phyloP scores from a whole-genome alignment of 2,113 vertebrate species.

The Forbesichthys agassizii region DNA sequence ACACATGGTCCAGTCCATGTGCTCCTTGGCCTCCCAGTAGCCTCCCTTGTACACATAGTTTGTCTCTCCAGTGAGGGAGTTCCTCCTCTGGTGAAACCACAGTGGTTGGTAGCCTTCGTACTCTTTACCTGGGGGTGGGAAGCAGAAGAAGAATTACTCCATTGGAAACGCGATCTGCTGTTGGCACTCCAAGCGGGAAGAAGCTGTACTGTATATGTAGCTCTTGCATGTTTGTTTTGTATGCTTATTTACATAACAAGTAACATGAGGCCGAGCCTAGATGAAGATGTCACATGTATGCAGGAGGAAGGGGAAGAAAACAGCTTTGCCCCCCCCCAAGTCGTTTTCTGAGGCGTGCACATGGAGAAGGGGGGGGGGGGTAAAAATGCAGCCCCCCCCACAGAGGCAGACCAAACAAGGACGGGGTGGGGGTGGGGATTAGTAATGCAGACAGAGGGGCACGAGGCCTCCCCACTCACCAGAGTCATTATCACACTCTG shows the following conservation, averaged over 20 bases:
- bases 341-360: constrained; percentile 40
- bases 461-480: constrained; percentile 73
- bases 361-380: constrained; percentile 38
- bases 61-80: constrained; percentile 86
- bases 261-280: constrained; percentile 17
- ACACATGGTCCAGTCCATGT: constrained; percentile 88
- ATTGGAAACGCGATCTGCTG: no score
- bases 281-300: constrained; percentile 56
- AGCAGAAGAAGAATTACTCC: constrained; percentile 18
- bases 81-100: constrained; percentile 92
- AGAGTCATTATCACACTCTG: constrained; percentile 79
- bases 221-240: not conserved
- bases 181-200: not conserved
- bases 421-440: constrained; percentile 17
- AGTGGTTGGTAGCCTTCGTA: constrained; percentile 84
- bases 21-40: constrained; percentile 96
- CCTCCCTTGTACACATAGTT: constrained; percentile 91
- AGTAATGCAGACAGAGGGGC: constrained; percentile 52
- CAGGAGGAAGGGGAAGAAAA: constrained; percentile 42
- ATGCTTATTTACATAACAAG: constrained; percentile 28
- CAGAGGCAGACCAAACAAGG: constrained; percentile 55
- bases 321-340: constrained; percentile 26
- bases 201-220: not conserved
- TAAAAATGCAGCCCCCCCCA: constrained; percentile 62
- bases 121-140: constrained; percentile 80